phyloP scores from a whole-genome alignment of 2,888 invertebrate genomes.

The Fragum sueziense region DNA sequence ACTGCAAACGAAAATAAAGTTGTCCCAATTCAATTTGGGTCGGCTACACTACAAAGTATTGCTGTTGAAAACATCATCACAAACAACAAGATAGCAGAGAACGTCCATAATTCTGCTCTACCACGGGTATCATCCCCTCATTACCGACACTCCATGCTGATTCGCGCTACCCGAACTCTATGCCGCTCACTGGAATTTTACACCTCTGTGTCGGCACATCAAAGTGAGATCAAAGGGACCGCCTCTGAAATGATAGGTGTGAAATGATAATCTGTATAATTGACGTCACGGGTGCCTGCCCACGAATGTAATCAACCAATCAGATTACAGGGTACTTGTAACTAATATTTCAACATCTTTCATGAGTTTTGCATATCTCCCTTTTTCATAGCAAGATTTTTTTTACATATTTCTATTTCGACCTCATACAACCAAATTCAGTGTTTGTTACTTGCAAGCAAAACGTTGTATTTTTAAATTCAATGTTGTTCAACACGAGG shows the following conservation, averaged over 20 bases:
- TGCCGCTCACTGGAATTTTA: constrained; percentile 44
- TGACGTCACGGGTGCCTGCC: constrained; percentile 51
- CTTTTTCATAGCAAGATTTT: constrained; percentile 16
- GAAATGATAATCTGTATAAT: constrained; percentile 51
- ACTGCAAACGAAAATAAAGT: too few species aligned
- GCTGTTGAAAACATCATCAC: too few species aligned
- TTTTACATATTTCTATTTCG: too few species aligned
- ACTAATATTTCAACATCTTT: constrained; percentile 38
- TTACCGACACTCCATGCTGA: neutral
- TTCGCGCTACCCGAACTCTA: constrained; percentile 25
- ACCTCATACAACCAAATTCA: too few species aligned
- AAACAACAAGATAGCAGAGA: too few species aligned
- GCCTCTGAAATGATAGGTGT: constrained; percentile 61
- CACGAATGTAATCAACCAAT: constrained; percentile 29
- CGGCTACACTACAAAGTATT: too few species aligned
- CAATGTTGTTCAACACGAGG: too few species aligned
- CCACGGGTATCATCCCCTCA: constrained; percentile 9
- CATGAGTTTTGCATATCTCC: neutral
- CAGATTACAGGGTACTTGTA: constrained; percentile 23
- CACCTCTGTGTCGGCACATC: constrained; percentile 60
- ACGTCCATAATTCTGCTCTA: neutral
- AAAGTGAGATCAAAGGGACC: constrained; percentile 61
- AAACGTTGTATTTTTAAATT: too few species aligned
- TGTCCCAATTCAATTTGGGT: too few species aligned
- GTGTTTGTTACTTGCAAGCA: too few species aligned